Base-by-base conservation (phyloP, 2,797 vertebrate species). In the Tympanoctomys barrerae region DNA sequence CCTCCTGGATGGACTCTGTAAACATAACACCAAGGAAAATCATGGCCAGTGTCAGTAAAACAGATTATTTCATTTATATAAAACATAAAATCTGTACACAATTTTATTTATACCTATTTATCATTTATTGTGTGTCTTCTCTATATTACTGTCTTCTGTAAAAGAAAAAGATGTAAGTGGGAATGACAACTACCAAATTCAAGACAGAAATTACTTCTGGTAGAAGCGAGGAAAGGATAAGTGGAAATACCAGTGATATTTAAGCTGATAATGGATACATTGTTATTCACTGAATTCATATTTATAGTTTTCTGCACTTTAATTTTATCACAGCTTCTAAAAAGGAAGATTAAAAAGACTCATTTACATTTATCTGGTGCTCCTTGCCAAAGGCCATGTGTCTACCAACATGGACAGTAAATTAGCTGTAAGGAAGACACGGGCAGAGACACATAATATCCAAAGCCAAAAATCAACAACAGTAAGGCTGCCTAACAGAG, bases 141-240 rank as follows among this genome's bases (percentile, higher is more conserved):
- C 75, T 36, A 59, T 10, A 57, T 83, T 77, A 85, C 7, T 54
- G 1, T 81, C 6, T 61, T 94, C 46, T 83, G 24, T 18, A 95
- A 95, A 93, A 94, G 28, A 84, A 57, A 79, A 91, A 73, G 9
- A 91, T 81, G 7, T 52, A 78, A 95, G 66, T 84, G 6, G 33
- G 7, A 89, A 94, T 79, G 70, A 94, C 70, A 82, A 86, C 94
- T 89, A 84, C 54, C 46, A 95, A 73, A 42, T 75, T 93, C 39
- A 57, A 64, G 90, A 85, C 8, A 94, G 59, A 46, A 11, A 7
- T 52, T 78, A 28, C 39, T 54, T 92, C n/a, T 94, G 31, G 3
- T 73, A 28, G 33, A 22, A 9, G 7, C 4, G 10, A 57, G 14
- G 3, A 81, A 2, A 6, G 18, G 18, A n/a, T 57, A 71, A 85